Base-by-base conservation (phyloP, 64 coral and sea anemone species). In the Actinia equina region DNA sequence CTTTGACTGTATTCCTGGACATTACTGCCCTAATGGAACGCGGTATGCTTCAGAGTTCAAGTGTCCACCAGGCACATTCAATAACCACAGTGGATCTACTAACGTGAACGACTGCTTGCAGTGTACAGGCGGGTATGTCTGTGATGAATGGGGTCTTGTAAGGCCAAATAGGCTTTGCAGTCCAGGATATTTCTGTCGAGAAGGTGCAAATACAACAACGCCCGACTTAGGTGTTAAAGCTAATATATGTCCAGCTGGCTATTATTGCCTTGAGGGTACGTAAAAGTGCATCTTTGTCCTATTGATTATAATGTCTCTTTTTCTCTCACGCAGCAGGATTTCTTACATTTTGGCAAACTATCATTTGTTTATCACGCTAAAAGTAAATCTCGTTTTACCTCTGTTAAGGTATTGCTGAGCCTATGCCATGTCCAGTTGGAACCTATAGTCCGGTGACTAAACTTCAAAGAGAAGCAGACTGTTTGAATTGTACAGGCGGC, bases 401-500 rank as follows among this genome's bases (percentile, higher is more conserved):
- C 9, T 25, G 2, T 74, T 65, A 17, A 99, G 97, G 97, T 79
- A 86, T 92, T 22, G 93, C 86, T 56, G 71, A 92, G 77, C 93
- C 97, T 17, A 88, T 92, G 5, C 71, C 59, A 69, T 99, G 97
- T 71, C 97, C 97, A 78, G 91, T 77, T 77, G 97, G 97, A 67
- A 91, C 90, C 19, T 99, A 82, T 67, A 95, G 93, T 77, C 45
- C 85, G 55, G 60, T 81, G 42, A 85, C 70, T 17, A 86, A 90
- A 22, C 93, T 95, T 16, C 83, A 93, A 30, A 59, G 64, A 19
- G 88, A 90, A 3, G 37, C 83, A 6, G 82, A 99, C 49, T 99
- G 97, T 59, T 85, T 93, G 17, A 93, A 99, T 77, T 99, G 97
- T 60, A 99, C 93, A 41, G 97, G 93, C 43, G 97, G 97, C n/a